Percentiles rank a stretch among this genome's conserved stretches.
Evolutionary conservation across 2,797 vertebrate species (phyloP).

Genomic region (Babyrousa celebensis): DNA sequence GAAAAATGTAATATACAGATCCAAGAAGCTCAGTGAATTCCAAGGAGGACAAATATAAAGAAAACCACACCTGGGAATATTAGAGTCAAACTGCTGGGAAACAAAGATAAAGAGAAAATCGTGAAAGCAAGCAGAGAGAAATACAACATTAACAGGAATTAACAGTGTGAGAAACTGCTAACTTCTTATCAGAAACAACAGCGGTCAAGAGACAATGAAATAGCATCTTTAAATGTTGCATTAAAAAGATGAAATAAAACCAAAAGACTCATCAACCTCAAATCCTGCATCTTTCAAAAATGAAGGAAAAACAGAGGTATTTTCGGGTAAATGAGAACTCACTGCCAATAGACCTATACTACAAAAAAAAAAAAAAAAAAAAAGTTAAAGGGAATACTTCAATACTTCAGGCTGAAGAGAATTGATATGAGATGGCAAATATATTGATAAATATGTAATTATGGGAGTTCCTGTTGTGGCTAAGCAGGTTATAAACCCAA

Average conservation of each 20-base stretch:
- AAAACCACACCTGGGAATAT: background rate
- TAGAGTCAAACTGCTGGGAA: background rate
- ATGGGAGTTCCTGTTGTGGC: too few relatives aligned
- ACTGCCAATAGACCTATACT: background rate
- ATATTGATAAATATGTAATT: slow-evolving; percentile 5
- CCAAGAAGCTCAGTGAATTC: background rate
- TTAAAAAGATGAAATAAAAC: background rate
- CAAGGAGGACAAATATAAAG: background rate
- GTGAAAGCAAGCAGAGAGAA: background rate
- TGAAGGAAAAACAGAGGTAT: slow-evolving; percentile 7
- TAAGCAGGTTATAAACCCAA: too few relatives aligned
- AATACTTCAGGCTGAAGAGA: slow-evolving; percentile 62
- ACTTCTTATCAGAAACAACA: slow-evolving; percentile 19
- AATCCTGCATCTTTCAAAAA: slow-evolving; percentile 54
- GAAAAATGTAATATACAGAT: slow-evolving; percentile 27
- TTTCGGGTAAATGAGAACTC: slow-evolving; percentile 56
- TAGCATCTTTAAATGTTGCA: background rate
- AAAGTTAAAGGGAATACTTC: slow-evolving; percentile 21
- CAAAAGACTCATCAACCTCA: background rate
- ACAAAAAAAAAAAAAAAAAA: background rate
- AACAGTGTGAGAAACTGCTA: background rate
- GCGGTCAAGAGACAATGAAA: background rate
- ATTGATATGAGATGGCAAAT: slow-evolving; percentile 56
- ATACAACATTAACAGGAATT: background rate
- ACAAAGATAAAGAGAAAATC: background rate